phyloP scores from a whole-genome alignment of 2,797 vertebrate genomes.

The Sitta carolinensis region DNA sequence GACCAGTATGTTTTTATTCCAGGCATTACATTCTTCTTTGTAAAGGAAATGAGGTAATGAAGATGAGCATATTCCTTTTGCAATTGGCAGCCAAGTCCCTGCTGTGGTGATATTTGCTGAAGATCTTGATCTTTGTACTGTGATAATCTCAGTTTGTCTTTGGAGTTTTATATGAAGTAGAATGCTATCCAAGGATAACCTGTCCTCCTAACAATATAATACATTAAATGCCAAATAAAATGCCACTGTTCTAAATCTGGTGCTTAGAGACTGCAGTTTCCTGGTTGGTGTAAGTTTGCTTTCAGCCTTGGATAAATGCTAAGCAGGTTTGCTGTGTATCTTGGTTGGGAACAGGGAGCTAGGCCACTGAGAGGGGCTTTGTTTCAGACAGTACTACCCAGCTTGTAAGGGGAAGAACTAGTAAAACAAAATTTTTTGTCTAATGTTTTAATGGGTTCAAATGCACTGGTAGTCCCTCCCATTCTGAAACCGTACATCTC shows the following conservation, averaged over 20 bases:
- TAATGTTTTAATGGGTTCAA: background rate
- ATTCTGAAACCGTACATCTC: background rate
- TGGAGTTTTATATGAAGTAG: background rate
- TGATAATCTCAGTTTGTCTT: background rate
- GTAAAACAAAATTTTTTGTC: constrained; percentile 10
- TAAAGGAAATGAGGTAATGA: background rate
- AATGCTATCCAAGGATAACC: background rate
- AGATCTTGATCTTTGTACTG: background rate
- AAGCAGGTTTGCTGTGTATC: background rate
- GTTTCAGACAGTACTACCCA: background rate
- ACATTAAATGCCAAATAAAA: background rate
- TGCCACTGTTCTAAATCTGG: background rate
- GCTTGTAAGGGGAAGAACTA: background rate
- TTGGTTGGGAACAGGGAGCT: background rate
- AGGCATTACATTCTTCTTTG: background rate
- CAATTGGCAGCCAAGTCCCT: background rate
- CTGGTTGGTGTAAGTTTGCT: background rate
- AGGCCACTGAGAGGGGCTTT: background rate
- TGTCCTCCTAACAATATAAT: background rate
- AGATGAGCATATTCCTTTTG: background rate
- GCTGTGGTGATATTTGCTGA: background rate
- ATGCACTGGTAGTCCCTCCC: background rate
- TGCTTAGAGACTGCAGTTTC: background rate
- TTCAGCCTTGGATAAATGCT: background rate
- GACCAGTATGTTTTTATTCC: background rate